Evolutionary conservation across 2,888 invertebrate species (phyloP).

Genomic region (Agelastica alni): DNA sequence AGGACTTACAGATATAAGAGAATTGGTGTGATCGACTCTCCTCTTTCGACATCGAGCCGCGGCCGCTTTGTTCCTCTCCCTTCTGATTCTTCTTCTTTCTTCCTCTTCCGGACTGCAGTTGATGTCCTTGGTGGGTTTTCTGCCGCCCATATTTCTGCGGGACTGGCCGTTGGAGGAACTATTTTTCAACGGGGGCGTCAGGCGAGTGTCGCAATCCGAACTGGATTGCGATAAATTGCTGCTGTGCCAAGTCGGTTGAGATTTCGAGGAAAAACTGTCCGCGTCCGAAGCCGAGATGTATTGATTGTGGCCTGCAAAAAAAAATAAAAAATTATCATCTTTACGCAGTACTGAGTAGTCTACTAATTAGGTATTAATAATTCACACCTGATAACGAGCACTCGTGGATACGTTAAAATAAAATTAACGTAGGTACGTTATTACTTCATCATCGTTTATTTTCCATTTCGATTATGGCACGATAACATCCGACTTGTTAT

Average conservation of each 20-base stretch:
- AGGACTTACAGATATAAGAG: conserved; percentile 73
- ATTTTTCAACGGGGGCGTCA: conserved; percentile 48
- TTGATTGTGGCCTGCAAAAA: conserved; percentile 54
- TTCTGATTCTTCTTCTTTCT: conserved; percentile 80
- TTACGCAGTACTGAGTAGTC: too few species aligned
- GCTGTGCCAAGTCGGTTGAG: conserved; percentile 52
- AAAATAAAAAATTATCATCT: too few species aligned
- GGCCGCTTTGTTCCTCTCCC: conserved; percentile 96
- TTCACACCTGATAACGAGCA: too few species aligned
- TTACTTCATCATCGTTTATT: too few species aligned
- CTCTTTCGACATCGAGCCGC: conserved; percentile 97
- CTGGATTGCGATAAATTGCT: conserved; percentile 53
- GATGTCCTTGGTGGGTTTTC: conserved; percentile 76
- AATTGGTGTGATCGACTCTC: conserved; percentile 93
- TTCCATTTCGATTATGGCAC: too few species aligned
- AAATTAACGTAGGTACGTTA: too few species aligned
- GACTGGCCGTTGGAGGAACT: conserved; percentile 47
- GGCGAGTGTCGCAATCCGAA: conserved; percentile 52
- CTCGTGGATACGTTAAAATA: too few species aligned
- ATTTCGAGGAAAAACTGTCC: conserved; percentile 50
- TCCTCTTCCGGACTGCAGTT: conserved; percentile 90
- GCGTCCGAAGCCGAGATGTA: conserved; percentile 55
- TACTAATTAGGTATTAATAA: too few species aligned
- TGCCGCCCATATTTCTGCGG: conserved; percentile 82
- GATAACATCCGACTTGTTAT: too few species aligned